These are phyloP conservation scores for Phyllotreta striolata DNA, from an alignment of 2,888 invertebrate genomes.

Conservation along the genomic window DNA sequence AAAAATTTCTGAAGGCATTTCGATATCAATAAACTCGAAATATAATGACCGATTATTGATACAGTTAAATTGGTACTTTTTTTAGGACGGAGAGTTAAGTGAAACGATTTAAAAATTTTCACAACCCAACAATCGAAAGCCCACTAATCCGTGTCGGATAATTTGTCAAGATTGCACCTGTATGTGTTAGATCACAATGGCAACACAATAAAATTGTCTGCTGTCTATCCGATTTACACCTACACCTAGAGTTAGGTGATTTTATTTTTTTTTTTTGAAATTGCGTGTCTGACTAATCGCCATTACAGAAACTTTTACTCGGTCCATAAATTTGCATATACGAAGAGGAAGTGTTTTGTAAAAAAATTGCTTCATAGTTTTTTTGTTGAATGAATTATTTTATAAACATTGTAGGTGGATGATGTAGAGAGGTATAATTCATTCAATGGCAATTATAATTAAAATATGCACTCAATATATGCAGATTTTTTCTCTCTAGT, in stretches of 20 bases:
- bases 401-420: neutral
- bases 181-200: constrained; percentile 18
- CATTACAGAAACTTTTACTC: constrained; percentile 11
- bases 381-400: constrained; percentile 2
- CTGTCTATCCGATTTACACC: constrained; percentile 16
- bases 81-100: too few species aligned
- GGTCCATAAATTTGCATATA: constrained; percentile 13
- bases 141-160: constrained; percentile 5
- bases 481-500: too few species aligned
- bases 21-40: too few species aligned
- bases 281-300: neutral
- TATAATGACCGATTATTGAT: too few species aligned
- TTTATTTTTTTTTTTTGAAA: constrained; percentile 2
- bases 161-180: constrained; percentile 14
- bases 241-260: constrained; percentile 7
- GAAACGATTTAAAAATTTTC: neutral
- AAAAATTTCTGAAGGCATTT: too few species aligned
- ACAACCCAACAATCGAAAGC: constrained; percentile 8
- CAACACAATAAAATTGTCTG: constrained; percentile 1
- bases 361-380: constrained; percentile 6
- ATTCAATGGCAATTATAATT: too few species aligned
- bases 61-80: too few species aligned
- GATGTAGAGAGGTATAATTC: too few species aligned
- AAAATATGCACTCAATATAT: too few species aligned
- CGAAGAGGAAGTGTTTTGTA: constrained; percentile 15